Evolutionary conservation across 2,888 invertebrate genomes (phyloP), one percentile per base, ranked within the genome.

Genomic region (Lithophane ornitopus): DNA sequence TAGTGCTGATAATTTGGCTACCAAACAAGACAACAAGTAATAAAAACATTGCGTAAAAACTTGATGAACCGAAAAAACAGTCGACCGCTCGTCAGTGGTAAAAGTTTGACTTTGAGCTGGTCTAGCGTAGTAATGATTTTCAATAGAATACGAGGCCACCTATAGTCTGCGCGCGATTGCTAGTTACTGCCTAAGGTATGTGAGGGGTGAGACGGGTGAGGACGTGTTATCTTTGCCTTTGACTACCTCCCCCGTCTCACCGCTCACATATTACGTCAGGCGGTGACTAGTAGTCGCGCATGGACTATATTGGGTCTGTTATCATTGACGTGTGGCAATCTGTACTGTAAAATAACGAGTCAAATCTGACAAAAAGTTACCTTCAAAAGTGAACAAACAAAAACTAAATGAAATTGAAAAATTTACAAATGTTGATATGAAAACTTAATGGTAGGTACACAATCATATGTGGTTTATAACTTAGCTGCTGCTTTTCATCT

Each of bases 391-490:
- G 8, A 44, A 0, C 52, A 52, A 6, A 28, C 26, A 28, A 22
- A 44, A 28, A 61, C 2, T 19, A 8, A 1, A 12, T 39, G 26
- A 26, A 22, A 28, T n/a, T 28, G 2, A n/a, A 54, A 62, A 62
- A 62, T 54, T 26, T 56, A 74, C 46, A 75, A 58, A 58, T 58
- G 3, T 11, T 34, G 4, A 14, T 14, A 34, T 73, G 9, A 61
- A 26, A 46, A n/a, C 0, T 22, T 52, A 58, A 56, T 16, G 11
- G 0, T 49, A 39, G 7, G 12, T n/a, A n/a, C n/a, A n/a, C n/a
- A n/a, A n/a, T n/a, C n/a, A n/a, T n/a, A n/a, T n/a, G n/a, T n/a
- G n/a, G n/a, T n/a, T n/a, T n/a, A n/a, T n/a, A n/a, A n/a, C n/a
- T n/a, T n/a, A n/a, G n/a, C n/a, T n/a, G n/a, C n/a, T n/a, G 3